Evolutionary conservation across 2,113 vertebrate species (phyloP).

Genomic region (Ivindomyrus marchei): DNA sequence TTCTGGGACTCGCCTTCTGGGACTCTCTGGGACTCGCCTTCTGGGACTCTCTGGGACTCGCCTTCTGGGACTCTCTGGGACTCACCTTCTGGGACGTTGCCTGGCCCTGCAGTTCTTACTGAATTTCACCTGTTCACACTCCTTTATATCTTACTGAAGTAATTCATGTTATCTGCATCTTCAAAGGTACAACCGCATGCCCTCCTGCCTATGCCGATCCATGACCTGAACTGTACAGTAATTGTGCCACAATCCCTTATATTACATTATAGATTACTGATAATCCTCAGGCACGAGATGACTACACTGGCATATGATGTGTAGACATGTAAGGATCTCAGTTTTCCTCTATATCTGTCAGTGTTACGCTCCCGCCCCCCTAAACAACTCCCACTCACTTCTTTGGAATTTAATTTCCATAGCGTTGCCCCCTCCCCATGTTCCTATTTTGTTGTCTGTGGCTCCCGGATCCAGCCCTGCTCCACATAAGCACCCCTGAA

Average conservation of each 20-base stretch:
- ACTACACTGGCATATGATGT: background rate
- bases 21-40: background rate
- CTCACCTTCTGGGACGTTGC: background rate
- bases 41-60: background rate
- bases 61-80: background rate
- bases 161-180: background rate
- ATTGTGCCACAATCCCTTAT: background rate
- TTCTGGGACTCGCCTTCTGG: background rate
- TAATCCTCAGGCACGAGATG: background rate
- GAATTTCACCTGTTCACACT: background rate
- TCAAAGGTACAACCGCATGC: background rate
- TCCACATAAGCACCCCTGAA: background rate
- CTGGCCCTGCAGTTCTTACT: background rate
- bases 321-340: background rate
- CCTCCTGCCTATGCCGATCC: background rate
- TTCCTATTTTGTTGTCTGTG: background rate
- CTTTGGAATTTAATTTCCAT: background rate
- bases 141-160: background rate
- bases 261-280: background rate
- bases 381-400: background rate
- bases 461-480: background rate
- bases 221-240: background rate
- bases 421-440: background rate
- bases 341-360: background rate
- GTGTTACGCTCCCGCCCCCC: background rate